phyloP scores from a whole-genome alignment of 2,888 invertebrate species.

The Furcula furcula region DNA sequence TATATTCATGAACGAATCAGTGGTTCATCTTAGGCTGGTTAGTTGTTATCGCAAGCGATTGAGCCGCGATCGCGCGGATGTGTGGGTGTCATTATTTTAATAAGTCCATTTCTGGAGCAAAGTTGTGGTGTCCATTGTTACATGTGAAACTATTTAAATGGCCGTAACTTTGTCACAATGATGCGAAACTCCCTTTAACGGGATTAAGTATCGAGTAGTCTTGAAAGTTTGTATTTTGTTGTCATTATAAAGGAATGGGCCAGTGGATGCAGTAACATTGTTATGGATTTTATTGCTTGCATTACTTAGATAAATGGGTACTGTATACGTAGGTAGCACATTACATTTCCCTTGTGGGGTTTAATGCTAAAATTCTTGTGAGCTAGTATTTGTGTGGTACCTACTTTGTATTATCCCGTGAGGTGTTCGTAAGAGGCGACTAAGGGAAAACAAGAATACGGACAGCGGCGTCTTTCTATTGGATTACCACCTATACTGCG shows the following conservation, averaged over 20 bases:
- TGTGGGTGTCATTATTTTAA: constrained; percentile 66
- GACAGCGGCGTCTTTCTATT: too few species aligned
- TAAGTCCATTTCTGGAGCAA: constrained; percentile 40
- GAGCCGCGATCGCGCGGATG: constrained; percentile 53
- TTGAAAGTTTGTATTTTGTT: constrained; percentile 2
- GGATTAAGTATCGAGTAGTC: constrained; percentile 11
- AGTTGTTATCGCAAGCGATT: constrained; percentile 48
- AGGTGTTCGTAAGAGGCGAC: too few species aligned
- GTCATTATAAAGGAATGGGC: background rate
- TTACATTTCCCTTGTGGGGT: too few species aligned
- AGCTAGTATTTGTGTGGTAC: too few species aligned
- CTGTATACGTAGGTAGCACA: too few species aligned
- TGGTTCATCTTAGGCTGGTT: constrained; percentile 35
- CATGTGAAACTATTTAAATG: constrained; percentile 26
- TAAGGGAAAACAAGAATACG: too few species aligned
- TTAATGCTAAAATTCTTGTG: too few species aligned
- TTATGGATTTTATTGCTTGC: too few species aligned
- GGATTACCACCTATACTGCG: too few species aligned
- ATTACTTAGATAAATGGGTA: too few species aligned
- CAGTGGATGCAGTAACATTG: background rate
- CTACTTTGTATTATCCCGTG: too few species aligned
- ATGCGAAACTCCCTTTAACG: constrained; percentile 22
- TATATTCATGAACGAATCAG: too few species aligned
- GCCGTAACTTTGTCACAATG: constrained; percentile 15
- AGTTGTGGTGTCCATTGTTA: constrained; percentile 25